Evolutionary conservation across 1,140 invertebrate species (phyloP).

Genomic region (Nasonia giraulti): DNA sequence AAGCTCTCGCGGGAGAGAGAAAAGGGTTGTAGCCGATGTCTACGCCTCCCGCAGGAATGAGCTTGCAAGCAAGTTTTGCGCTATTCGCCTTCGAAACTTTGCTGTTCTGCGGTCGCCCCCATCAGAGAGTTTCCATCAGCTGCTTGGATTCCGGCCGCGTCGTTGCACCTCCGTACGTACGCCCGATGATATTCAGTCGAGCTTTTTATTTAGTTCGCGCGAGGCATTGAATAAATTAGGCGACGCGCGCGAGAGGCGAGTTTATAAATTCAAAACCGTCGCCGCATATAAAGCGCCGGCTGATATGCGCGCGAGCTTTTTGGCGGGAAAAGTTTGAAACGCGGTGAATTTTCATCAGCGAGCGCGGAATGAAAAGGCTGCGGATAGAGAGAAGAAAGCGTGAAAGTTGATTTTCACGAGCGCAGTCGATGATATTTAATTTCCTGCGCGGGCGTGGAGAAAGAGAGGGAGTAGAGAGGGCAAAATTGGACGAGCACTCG

Average conservation of each 20-base stretch:
- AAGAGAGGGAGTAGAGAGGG: neutral
- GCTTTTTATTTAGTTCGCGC: neutral
- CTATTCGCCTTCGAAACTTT: neutral
- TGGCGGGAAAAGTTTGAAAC: neutral
- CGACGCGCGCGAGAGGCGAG: neutral
- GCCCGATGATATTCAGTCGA: neutral
- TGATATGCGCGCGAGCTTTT: neutral
- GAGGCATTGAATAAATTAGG: slow-evolving; percentile 24
- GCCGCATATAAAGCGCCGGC: neutral
- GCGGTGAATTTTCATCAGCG: neutral
- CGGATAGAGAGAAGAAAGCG: neutral
- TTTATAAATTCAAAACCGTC: slow-evolving; percentile 25
- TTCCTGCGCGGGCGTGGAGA: slow-evolving; percentile 56
- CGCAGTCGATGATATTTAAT: slow-evolving; percentile 64
- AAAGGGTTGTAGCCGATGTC: neutral
- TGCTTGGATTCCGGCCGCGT: neutral
- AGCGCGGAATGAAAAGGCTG: neutral
- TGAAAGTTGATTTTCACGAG: neutral
- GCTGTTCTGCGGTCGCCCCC: neutral
- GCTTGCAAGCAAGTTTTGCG: neutral
- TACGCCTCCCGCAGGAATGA: neutral
- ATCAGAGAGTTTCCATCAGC: neutral
- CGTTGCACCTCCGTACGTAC: neutral
- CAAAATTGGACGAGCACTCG: neutral
- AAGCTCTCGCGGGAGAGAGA: neutral